Evolutionary conservation across 2,888 invertebrate species (phyloP), one percentile per base, ranked within the genome.

Genomic region (Nezara viridula): DNA sequence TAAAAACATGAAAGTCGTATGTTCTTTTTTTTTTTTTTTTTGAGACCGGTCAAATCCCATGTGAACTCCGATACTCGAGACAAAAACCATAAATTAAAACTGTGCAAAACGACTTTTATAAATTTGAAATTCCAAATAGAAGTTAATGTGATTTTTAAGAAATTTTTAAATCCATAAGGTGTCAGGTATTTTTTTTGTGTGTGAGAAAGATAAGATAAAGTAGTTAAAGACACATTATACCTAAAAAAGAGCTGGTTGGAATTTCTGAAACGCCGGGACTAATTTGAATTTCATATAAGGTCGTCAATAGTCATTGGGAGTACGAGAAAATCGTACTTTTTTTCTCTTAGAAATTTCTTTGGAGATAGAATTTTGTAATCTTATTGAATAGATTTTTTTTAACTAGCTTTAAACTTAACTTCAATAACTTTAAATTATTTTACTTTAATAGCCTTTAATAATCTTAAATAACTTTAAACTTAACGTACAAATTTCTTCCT

Each of bases 251-350:
- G 27, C 60, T 73, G 6, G 19, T 7, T 73, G 66, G 37, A 37
- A 73, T 73, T 73, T 32, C 37, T 60, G 14, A 27, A 27, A 60
- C 6, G 12, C 66, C 37, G 37, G 19, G 19, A 73, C 32, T 37
- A 7, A 73, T 73, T 73, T 73, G 5, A 73, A 73, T 73, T 37
- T 73, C 37, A 32, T 60, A 32, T 73, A 73, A 73, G 66, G 66
- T 73, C 7, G 7, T 73, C 19, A 19, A 32, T 19, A 37, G 32
- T 73, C 66, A 19, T 27, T 4, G 19, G 1, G 37, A 37, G 37
- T 37, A 37, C 21, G 19, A 19, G 37, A 73, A 60, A 60, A 27
- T 16, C 27, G 27, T 0, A 3, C 37, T 32, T 6, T 10, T 32
- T 21, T 24, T 32, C 16, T 21, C 7, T 73, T 37, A 9, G 21